These are phyloP conservation scores for Pherbina coryleti DNA, from an alignment of 2,888 invertebrate genomes.

Conservation along the genomic window DNA sequence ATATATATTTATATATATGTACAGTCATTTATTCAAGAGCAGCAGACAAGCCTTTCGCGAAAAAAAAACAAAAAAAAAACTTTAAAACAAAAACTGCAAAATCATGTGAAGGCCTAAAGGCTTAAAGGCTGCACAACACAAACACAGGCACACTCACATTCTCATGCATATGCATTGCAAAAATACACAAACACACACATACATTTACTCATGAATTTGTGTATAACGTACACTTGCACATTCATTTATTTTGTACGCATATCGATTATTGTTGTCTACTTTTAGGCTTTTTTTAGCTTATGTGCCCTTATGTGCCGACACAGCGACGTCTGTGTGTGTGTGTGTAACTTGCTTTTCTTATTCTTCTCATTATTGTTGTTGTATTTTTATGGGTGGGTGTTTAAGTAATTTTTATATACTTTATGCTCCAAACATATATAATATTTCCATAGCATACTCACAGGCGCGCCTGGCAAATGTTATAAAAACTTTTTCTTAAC, in stretches of 20 bases:
- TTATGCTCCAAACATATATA: not conserved
- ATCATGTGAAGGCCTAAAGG: constrained; percentile 27
- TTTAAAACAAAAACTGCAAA: constrained; percentile 14
- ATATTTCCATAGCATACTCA: constrained; percentile 35
- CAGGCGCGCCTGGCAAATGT: constrained; percentile 33
- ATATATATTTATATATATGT: constrained; percentile 31
- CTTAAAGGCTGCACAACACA: constrained; percentile 9
- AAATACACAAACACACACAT: constrained; percentile 32
- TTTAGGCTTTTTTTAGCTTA: constrained; percentile 31
- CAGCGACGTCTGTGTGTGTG: constrained; percentile 34
- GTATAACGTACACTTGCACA: constrained; percentile 8
- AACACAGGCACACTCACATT: constrained; percentile 57
- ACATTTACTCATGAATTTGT: constrained; percentile 20
- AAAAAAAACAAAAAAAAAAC: constrained; percentile 27
- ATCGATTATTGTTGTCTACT: constrained; percentile 57
- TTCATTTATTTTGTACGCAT: constrained; percentile 44
- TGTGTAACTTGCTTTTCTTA: constrained; percentile 49
- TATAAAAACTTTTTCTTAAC: constrained; percentile 1
- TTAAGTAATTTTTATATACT: constrained; percentile 1
- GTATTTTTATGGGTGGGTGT: constrained; percentile 26
- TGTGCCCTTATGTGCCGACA: not conserved
- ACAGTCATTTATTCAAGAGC: constrained; percentile 12
- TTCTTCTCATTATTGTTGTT: constrained; percentile 4
- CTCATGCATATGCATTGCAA: constrained; percentile 59
- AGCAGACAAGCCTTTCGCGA: constrained; percentile 29